Base-by-base conservation (phyloP, 1,140 invertebrate genomes). In the Heliconius hermathena region DNA sequence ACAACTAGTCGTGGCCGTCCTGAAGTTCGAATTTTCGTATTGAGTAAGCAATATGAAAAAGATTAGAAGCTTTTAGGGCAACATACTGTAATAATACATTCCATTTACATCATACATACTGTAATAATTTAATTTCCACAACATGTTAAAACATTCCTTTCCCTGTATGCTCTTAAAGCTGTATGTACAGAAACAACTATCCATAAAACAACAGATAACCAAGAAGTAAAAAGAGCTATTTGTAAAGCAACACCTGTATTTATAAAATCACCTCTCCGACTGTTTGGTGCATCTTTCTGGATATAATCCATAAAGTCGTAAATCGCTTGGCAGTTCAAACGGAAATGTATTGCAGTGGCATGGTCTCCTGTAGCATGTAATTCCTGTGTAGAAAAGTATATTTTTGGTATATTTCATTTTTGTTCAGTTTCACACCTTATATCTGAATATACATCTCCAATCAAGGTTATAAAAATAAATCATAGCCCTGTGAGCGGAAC, bases 291-390 rank as follows among this genome's bases (percentile, higher is more conserved):
- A 77, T 97, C 95, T 9, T 95, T 95, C 66, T 96, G 96, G 57
- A 97, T 84, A 83, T 97, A 97, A 87, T 97, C 97, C 96, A 97
- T 96, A 83, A 96, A 97, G 90, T 97, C 97, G 66, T 96, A 96
- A 70, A 97, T 95, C 0, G 96, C 95, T 49, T 95, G 95, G 85
- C 97, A 97, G 2, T 94, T 91, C 0, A 97, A 86, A 33, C 97
- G 95, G 16, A 95, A 95, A 82, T 96, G 95, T 79, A 97, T 96
- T 20, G 95, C 95, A 2, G 94, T 94, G 3, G 95, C 96, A 80
- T 96, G 95, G 60, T 96, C 95, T 29, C 96, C 96, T 57, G 94
- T 91, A 0, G 95, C 95, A 79, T 94, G 93, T 1, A 96, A 86
- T 81, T 95, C 91, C 95, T 96, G 87, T 9, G 9, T n/a, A 57